Percentiles rank a stretch among this genome's conserved stretches.
Conservation (phyloP, 2,113 vertebrate genomes). For the Pholis gunnellus region DNA sequence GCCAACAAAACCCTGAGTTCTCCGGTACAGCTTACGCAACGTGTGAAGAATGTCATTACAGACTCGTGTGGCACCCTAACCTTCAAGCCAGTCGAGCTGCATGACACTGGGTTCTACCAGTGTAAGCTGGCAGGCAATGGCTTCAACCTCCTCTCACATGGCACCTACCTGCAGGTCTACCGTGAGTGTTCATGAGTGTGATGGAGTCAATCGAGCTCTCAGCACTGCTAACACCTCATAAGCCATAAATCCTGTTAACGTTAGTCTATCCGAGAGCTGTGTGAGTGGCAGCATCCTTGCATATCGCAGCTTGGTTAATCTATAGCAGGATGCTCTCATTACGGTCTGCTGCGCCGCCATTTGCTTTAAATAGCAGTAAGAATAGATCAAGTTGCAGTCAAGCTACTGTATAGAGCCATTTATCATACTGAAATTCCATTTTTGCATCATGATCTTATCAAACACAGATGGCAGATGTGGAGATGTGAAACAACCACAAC, state of each 20-base stretch:
- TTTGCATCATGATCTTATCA: conserved; percentile 50
- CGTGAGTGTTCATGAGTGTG: conserved; percentile 71
- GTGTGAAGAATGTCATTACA: fast-evolving
- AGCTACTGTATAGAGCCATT: conserved; percentile 10
- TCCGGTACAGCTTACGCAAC: fast-evolving
- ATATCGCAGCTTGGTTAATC: conserved; percentile 19
- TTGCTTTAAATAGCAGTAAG: conserved; percentile 37
- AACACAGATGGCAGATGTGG: conserved; percentile 24
- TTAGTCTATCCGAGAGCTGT: conserved; percentile 29
- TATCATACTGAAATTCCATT: conserved; percentile 11
- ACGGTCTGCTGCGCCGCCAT: conserved; percentile 14
- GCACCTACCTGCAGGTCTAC: conserved; percentile 83
- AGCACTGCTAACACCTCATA: conserved; percentile 48
- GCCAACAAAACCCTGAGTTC: fast-evolving
- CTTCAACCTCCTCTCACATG: background rate
- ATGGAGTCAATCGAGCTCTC: conserved; percentile 26
- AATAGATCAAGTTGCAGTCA: conserved; percentile 33
- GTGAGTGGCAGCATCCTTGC: conserved; percentile 29
- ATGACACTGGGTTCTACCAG: conserved; percentile 74
- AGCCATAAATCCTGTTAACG: conserved; percentile 69
- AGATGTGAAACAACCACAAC: conserved; percentile 36
- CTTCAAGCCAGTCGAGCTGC: background rate
- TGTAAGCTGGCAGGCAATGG: background rate
- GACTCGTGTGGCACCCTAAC: conserved; percentile 19
- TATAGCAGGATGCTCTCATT: conserved; percentile 21